A percentile compares a stretch with the other conserved stretches of the same genome.
Evolutionary conservation across 2,888 invertebrate genomes (phyloP).

Genomic region (Silvanus unidentatus): DNA sequence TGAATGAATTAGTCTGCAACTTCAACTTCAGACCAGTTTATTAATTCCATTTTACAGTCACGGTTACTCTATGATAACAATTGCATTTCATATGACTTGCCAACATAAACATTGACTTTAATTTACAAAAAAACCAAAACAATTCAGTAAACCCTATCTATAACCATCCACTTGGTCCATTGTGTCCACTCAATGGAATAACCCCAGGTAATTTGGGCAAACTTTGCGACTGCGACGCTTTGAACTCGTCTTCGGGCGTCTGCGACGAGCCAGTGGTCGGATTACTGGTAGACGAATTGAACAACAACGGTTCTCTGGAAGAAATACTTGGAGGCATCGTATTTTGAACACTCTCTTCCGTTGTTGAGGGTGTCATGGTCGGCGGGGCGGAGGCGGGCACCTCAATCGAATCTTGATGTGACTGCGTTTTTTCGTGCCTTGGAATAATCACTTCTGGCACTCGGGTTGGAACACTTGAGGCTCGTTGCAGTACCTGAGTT

Average conservation of each 20-base stretch:
- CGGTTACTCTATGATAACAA: too few relatives aligned
- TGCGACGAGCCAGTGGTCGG: conserved; percentile 43
- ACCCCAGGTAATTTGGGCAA: conserved; percentile 65
- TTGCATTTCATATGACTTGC: too few relatives aligned
- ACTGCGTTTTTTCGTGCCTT: conserved; percentile 57
- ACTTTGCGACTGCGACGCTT: conserved; percentile 40
- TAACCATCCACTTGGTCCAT: conserved; percentile 65
- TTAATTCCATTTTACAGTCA: too few relatives aligned
- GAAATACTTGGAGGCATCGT: conserved; percentile 12
- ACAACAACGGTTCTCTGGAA: conserved; percentile 46
- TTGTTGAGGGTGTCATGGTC: conserved; percentile 53
- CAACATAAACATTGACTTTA: conserved; percentile 8
- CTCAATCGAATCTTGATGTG: conserved; percentile 56
- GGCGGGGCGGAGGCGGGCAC: conserved; percentile 29
- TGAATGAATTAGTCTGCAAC: too few relatives aligned
- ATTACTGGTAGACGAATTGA: conserved; percentile 47
- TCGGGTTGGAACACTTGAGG: conserved; percentile 63
- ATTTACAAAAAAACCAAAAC: neutral
- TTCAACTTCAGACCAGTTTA: too few relatives aligned
- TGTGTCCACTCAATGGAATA: conserved; percentile 69
- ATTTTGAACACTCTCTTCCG: conserved; percentile 49
- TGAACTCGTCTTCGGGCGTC: conserved; percentile 46
- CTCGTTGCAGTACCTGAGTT: conserved; percentile 57
- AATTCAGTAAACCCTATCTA: conserved; percentile 19
- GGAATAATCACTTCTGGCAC: conserved; percentile 47